Evolutionary conservation across 35 echinoderm and acorn worm genomes (phyloP).

Genomic region (Chiridota heheva): DNA sequence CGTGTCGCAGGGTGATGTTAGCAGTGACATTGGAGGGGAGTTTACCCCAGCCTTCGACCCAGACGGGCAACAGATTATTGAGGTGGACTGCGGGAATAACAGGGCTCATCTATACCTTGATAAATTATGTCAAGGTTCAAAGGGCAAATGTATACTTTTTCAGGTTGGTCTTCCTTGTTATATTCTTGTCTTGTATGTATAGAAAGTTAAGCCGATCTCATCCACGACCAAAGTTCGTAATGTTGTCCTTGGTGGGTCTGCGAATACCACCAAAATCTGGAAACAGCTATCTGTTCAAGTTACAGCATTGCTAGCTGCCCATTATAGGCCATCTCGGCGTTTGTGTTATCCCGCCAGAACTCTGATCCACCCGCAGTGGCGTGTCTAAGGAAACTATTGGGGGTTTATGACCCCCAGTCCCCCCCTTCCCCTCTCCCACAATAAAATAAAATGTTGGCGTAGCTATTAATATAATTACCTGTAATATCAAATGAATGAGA

Average conservation of each 20-base stretch:
- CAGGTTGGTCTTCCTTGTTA: conserved; percentile 42
- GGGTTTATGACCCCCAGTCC: no score
- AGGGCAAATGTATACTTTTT: conserved; percentile 85
- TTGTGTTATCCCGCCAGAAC: neutral
- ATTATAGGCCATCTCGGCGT: neutral
- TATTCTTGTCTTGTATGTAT: neutral
- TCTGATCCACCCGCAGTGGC: no score
- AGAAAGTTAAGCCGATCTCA: no score
- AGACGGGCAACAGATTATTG: conserved; percentile 58
- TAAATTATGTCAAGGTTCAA: conserved; percentile 91
- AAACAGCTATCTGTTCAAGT: no score
- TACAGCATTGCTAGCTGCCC: neutral
- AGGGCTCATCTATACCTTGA: conserved; percentile 76
- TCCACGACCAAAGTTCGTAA: neutral
- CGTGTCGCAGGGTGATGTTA: neutral
- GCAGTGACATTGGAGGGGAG: conserved; percentile 26
- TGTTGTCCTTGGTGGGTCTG: no score
- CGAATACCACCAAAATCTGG: no score
- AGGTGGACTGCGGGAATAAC: conserved; percentile 90
- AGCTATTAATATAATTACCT: no score
- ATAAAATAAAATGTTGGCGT: no score
- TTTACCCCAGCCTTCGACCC: conserved; percentile 54
- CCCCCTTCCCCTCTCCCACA: no score
- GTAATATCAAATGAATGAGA: no score
- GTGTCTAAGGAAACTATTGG: no score